Evolutionary conservation across 2,888 invertebrate species (phyloP).

Genomic region (Callyntrura sp.): DNA sequence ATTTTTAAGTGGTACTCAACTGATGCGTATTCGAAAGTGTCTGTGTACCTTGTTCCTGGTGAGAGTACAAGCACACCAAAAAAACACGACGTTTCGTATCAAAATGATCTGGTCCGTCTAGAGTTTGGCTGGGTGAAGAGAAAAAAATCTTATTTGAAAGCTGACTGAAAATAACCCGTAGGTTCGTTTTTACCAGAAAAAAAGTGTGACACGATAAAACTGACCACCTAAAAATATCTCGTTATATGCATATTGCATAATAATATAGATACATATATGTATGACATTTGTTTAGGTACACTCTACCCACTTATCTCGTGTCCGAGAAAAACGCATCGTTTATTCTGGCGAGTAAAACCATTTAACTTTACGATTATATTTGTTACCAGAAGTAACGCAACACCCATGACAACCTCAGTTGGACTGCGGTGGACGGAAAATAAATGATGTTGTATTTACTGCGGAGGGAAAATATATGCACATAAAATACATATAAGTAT

Average conservation of each 20-base stretch:
- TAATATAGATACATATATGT: neutral
- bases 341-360: neutral
- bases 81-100: conserved; percentile 32
- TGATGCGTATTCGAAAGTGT: conserved; percentile 33
- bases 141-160: conserved; percentile 32
- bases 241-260: neutral
- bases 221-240: conserved; percentile 36
- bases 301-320: neutral
- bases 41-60: neutral
- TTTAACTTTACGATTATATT: conserved; percentile 41
- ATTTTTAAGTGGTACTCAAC: conserved; percentile 57
- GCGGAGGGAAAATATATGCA: conserved; percentile 42
- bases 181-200: neutral
- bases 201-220: conserved; percentile 40
- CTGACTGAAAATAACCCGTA: neutral
- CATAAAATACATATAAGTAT: conserved; percentile 56
- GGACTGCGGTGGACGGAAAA: neutral
- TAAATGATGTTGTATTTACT: conserved; percentile 16
- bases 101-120: conserved; percentile 16
- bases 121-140: neutral
- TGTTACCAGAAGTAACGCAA: conserved; percentile 26
- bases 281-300: too few species aligned
- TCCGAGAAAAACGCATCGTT: conserved; percentile 7
- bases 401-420: conserved; percentile 22
- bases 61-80: conserved; percentile 25